phyloP scores from a whole-genome alignment of 2,797 vertebrate genomes.

The Poeciliopsis infans region DNA sequence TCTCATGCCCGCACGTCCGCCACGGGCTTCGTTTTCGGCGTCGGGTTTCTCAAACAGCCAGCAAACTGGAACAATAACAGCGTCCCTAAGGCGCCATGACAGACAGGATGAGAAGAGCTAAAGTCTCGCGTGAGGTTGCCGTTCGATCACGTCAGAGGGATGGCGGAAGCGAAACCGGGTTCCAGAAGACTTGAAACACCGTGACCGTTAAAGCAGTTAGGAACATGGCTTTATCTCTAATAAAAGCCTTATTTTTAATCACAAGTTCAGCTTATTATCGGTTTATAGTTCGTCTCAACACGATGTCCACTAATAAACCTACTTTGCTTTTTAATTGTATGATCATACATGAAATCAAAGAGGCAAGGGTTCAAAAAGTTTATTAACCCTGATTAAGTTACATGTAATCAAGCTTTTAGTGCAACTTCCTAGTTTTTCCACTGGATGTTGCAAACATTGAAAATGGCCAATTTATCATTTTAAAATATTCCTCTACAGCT shows the following conservation, averaged over 20 bases:
- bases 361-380: neutral
- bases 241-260: neutral
- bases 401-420: neutral
- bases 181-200: neutral
- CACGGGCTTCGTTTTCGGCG: slow-evolving; percentile 2
- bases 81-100: slow-evolving; percentile 79
- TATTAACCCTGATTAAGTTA: neutral
- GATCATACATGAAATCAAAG: neutral
- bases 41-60: slow-evolving; percentile 4
- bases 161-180: neutral
- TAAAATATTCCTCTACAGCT: neutral
- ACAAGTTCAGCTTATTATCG: neutral
- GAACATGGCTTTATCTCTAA: neutral
- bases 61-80: slow-evolving; percentile 78
- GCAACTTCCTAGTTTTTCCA: neutral
- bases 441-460: neutral
- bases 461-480: neutral
- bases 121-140: slow-evolving; percentile 58
- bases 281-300: neutral
- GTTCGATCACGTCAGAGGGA: slow-evolving; percentile 52
- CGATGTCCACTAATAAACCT: neutral
- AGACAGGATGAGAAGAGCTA: slow-evolving; percentile 35
- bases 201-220: no score
- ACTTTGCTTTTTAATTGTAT: neutral
- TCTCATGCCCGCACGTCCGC: slow-evolving; percentile 73